Conservation (phyloP, 2,888 invertebrate species). For the Mimachlamys varia region DNA sequence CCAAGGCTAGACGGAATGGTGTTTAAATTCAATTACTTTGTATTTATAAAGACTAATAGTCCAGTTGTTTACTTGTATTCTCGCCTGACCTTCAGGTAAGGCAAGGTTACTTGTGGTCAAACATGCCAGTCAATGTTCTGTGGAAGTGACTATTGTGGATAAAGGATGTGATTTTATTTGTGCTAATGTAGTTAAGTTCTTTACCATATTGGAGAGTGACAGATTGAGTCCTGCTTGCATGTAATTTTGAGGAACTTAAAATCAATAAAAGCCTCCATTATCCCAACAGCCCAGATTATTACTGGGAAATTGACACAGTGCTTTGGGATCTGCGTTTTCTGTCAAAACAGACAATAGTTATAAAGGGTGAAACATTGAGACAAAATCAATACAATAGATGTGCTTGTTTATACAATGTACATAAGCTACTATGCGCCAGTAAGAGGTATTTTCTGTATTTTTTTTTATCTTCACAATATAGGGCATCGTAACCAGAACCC, state of each 20-base stretch:
- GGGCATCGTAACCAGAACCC: slow-evolving; percentile 31
- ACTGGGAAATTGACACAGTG: slow-evolving; percentile 36
- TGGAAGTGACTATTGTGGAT: not conserved
- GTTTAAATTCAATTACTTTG: too few species aligned
- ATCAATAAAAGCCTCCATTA: slow-evolving; percentile 29
- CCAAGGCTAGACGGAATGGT: too few species aligned
- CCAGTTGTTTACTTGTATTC: too few species aligned
- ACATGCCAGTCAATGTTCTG: not conserved
- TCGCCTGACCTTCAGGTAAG: too few species aligned
- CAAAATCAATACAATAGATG: not conserved
- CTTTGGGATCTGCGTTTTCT: slow-evolving; percentile 29
- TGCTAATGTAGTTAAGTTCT: not conserved
- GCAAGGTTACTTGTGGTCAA: not conserved
- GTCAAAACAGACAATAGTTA: slow-evolving; percentile 34
- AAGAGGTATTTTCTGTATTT: not conserved
- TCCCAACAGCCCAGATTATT: slow-evolving; percentile 34
- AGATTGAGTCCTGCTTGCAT: slow-evolving; percentile 34
- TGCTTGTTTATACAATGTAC: slow-evolving; percentile 18
- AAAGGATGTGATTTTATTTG: slow-evolving; percentile 18
- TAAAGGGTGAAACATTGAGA: slow-evolving; percentile 23
- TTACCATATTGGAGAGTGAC: not conserved
- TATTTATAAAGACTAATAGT: too few species aligned
- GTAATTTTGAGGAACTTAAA: slow-evolving; percentile 36
- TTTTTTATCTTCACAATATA: not conserved
- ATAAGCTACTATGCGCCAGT: not conserved